Percentiles rank a stretch among this genome's conserved stretches.
phyloP scores from a whole-genome alignment of 2,797 vertebrate species.

The Margarornis squamiger region DNA sequence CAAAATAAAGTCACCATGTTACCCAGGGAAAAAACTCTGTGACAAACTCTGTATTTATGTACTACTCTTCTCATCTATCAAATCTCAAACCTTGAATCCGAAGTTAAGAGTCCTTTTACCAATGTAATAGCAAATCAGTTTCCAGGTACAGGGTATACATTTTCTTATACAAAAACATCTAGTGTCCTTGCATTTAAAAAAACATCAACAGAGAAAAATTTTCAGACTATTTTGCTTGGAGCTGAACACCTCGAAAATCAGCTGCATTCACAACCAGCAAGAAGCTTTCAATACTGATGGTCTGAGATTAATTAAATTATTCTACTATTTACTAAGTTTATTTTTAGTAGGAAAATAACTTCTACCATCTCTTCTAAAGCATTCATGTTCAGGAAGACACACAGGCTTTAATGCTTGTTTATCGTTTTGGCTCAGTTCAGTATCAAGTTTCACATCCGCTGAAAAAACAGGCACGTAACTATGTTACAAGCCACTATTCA shows the following conservation, averaged over 20 bases:
- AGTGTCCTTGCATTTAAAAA: neutral
- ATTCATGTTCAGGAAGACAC: neutral
- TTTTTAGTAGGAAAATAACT: neutral
- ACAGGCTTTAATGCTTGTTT: neutral
- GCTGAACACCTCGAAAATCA: neutral
- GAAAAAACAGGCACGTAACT: neutral
- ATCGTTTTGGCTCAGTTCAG: neutral
- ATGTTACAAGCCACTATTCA: neutral
- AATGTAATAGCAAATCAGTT: neutral
- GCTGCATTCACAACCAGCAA: neutral
- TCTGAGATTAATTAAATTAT: neutral
- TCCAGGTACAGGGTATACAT: neutral
- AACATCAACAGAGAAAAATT: neutral
- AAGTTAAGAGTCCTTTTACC: neutral
- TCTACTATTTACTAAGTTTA: neutral
- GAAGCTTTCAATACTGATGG: neutral
- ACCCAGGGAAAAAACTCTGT: neutral
- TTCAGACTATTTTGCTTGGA: neutral
- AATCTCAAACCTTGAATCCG: neutral
- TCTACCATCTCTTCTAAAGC: neutral
- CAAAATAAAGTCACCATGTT: neutral
- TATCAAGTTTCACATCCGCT: neutral
- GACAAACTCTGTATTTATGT: neutral
- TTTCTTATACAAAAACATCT: neutral
- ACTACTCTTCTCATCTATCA: neutral